Base-by-base conservation (phyloP, 2,888 invertebrate species). In the Carterocephalus palaemon region DNA sequence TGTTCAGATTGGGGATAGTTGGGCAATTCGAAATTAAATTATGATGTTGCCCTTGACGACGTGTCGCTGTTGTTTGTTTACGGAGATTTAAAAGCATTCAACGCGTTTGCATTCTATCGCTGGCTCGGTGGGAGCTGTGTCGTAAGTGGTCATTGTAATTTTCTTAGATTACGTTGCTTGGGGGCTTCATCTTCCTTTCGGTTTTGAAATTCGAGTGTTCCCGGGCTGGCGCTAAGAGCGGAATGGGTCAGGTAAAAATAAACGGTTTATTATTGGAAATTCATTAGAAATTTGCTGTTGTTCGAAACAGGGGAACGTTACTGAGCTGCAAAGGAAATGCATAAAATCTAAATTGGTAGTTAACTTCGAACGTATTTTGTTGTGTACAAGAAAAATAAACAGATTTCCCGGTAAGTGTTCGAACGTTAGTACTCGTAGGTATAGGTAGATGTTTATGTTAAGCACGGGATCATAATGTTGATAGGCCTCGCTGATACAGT, bases 191-290 rank as follows among this genome's bases (percentile, higher is more conserved):
- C 64, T 62, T 59, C 17, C 59, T 70, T 75, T 75, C n/a, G n/a
- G n/a, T 72, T 64, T 67, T 63, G 59, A 66, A 70, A 77, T 69
- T 61, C 64, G 60, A 54, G 59, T 64, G 62, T 67, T 64, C 67
- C 64, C 60, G 62, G 56, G 61, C 57, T 57, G 57, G 58, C 62
- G 60, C 57, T 69, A 70, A 69, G 70, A 62, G 68, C 59, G 75
- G 73, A 78, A 76, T 80, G 66, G 79, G 80, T 80, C 81, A 75
- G 53, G 53, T 70, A 65, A 67, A 78, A 81, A 81, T 80, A 81
- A 75, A 68, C 54, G 31, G 60, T 57, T 59, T 77, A 76, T 75
- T 75, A 71, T 74, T 70, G 62, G 70, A 13, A 71, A 53, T 76
- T 75, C 75, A 71, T 78, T 72, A 75, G 70, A 68, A 78, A 71